Conservation (phyloP, 2,888 invertebrate genomes). For the Plebejus anna region DNA sequence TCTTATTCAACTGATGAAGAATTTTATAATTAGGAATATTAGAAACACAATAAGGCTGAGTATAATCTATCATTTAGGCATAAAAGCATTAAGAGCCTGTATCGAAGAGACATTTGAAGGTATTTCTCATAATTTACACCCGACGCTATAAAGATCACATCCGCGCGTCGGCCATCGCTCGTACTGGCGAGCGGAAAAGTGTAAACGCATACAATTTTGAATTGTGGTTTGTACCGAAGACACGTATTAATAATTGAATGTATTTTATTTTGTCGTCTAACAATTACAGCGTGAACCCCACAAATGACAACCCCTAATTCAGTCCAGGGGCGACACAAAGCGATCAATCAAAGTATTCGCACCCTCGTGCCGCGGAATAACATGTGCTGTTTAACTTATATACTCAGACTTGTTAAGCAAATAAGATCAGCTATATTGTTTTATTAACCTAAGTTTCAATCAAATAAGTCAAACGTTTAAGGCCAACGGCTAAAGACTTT, state of each 20-base stretch:
- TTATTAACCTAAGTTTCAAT: not conserved
- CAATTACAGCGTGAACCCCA: constrained; percentile 12
- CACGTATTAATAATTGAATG: constrained; percentile 4
- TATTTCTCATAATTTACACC: not conserved
- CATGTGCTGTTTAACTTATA: constrained; percentile 13
- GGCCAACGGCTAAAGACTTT: too few relatives aligned
- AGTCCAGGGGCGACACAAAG: constrained; percentile 27
- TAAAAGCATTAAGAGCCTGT: not conserved
- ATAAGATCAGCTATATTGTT: not conserved
- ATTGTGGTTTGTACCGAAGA: constrained; percentile 8
- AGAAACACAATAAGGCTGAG: not conserved
- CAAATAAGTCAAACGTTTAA: not conserved
- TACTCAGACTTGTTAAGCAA: not conserved
- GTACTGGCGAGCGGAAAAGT: not conserved
- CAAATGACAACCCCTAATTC: constrained; percentile 23
- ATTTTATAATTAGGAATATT: not conserved
- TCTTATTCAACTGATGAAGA: not conserved
- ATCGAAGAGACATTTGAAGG: not conserved
- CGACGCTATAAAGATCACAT: not conserved
- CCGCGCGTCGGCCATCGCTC: not conserved
- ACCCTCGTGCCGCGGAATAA: constrained; percentile 23
- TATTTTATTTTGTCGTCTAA: constrained; percentile 14
- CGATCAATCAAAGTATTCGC: constrained; percentile 28
- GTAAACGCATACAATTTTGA: not conserved
- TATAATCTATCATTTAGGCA: not conserved